phyloP scores from a whole-genome alignment of 2,888 invertebrate genomes.

The Adelognathus sp. region DNA sequence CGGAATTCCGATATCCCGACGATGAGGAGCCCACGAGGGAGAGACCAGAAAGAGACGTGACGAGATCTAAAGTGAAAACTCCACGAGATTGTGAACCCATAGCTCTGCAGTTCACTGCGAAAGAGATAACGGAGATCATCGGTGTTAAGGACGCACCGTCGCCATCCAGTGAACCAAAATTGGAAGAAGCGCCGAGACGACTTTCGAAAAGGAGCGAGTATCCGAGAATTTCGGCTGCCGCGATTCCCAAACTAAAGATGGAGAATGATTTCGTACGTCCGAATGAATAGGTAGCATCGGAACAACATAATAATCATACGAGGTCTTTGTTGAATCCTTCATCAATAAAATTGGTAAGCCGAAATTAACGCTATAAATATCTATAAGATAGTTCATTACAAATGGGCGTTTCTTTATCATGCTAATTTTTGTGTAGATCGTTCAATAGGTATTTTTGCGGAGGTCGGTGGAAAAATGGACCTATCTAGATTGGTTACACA shows the following conservation, averaged over 20 bases:
- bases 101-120: conserved; percentile 42
- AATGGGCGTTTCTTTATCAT: no score
- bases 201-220: conserved; percentile 39
- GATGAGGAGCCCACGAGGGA: conserved; percentile 15
- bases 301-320: not conserved
- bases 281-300: not conserved
- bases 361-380: not conserved
- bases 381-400: not conserved
- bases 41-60: not conserved
- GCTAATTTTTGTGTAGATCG: not conserved
- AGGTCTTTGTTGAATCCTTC: not conserved
- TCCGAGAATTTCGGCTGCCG: conserved; percentile 59
- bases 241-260: conserved; percentile 34
- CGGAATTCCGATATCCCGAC: conserved; percentile 14
- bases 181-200: conserved; percentile 8
- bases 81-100: conserved; percentile 49
- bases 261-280: not conserved
- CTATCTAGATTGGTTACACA: no score
- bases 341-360: not conserved
- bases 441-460: not conserved
- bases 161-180: conserved; percentile 21
- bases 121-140: conserved; percentile 56
- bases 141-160: conserved; percentile 48
- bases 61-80: conserved; percentile 15
- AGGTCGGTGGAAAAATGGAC: not conserved